These are phyloP conservation scores for Apotomis turbidana DNA, from an alignment of 2,888 invertebrate species.

Conservation along the genomic window DNA sequence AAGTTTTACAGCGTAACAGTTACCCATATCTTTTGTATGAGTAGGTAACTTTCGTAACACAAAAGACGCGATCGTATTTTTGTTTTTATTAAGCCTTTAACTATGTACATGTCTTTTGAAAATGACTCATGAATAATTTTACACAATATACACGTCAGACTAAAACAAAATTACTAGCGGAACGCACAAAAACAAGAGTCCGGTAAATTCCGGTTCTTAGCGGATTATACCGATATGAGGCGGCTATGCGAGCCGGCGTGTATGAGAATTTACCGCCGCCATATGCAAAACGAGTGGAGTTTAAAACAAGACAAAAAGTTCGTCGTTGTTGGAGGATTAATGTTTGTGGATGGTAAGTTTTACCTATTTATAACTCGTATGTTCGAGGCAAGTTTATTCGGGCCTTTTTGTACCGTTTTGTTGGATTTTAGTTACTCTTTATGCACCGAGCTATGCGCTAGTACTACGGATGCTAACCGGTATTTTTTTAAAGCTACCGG, in stretches of 20 bases:
- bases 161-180: slow-evolving; percentile 31
- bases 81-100: too few relatives aligned
- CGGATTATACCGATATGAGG: slow-evolving; percentile 37
- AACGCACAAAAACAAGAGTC: slow-evolving; percentile 34
- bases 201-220: slow-evolving; percentile 40
- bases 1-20: too few relatives aligned
- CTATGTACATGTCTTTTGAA: too few relatives aligned
- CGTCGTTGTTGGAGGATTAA: slow-evolving; percentile 18
- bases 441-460: too few relatives aligned
- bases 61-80: too few relatives aligned
- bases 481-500: too few relatives aligned
- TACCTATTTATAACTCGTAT: neutral
- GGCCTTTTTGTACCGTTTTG: too few relatives aligned
- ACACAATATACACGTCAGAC: slow-evolving; percentile 22
- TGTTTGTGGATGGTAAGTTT: slow-evolving; percentile 23
- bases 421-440: too few relatives aligned
- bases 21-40: too few relatives aligned
- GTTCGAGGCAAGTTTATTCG: too few relatives aligned
- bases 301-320: slow-evolving; percentile 35
- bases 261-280: slow-evolving; percentile 40
- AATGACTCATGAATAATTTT: neutral
- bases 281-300: slow-evolving; percentile 33
- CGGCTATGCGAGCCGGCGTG: slow-evolving; percentile 35
- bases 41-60: too few relatives aligned
- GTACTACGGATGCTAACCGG: too few relatives aligned